Percentiles rank a stretch among this genome's conserved stretches.
These are phyloP conservation scores for Meloe dianella DNA, from an alignment of 2,888 invertebrate genomes.

Conservation along the genomic window DNA sequence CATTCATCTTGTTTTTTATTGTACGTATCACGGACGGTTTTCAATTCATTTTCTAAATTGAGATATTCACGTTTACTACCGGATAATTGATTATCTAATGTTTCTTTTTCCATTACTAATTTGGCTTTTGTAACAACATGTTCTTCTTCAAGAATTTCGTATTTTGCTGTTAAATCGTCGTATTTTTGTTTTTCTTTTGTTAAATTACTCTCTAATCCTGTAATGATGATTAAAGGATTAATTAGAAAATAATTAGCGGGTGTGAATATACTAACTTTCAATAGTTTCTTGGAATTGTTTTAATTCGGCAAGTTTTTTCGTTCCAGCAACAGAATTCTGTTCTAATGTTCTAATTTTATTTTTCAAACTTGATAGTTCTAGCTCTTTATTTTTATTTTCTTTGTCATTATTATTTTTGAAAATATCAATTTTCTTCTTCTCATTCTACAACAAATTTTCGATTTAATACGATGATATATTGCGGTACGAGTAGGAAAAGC, in stretches of 20 bases:
- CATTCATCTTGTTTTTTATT: slow-evolving; percentile 72
- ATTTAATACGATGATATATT: not conserved
- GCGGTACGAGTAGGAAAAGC: not conserved
- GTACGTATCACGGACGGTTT: slow-evolving; percentile 68
- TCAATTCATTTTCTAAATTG: slow-evolving; percentile 68
- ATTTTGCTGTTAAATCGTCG: slow-evolving; percentile 80
- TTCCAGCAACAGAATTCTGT: slow-evolving; percentile 66
- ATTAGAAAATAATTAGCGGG: not conserved
- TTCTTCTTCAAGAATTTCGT: slow-evolving; percentile 84
- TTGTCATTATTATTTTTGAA: slow-evolving; percentile 73
- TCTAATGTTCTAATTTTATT: slow-evolving; percentile 73
- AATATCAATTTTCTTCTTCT: slow-evolving; percentile 72
- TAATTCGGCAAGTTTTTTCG: slow-evolving; percentile 70
- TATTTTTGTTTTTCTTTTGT: slow-evolving; percentile 74
- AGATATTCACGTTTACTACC: slow-evolving; percentile 69
- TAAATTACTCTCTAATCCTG: slow-evolving; percentile 73
- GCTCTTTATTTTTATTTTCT: slow-evolving; percentile 78
- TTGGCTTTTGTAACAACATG: slow-evolving; percentile 83
- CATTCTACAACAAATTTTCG: slow-evolving; percentile 59
- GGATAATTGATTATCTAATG: slow-evolving; percentile 70
- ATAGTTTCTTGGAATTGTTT: slow-evolving; percentile 71
- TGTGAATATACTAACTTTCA: slow-evolving; percentile 65
- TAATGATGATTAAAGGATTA: slow-evolving; percentile 42
- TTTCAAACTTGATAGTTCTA: slow-evolving; percentile 77
- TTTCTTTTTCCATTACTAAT: slow-evolving; percentile 81